Evolutionary conservation across 2,113 vertebrate genomes (phyloP).

Genomic region (Serinus canaria): DNA sequence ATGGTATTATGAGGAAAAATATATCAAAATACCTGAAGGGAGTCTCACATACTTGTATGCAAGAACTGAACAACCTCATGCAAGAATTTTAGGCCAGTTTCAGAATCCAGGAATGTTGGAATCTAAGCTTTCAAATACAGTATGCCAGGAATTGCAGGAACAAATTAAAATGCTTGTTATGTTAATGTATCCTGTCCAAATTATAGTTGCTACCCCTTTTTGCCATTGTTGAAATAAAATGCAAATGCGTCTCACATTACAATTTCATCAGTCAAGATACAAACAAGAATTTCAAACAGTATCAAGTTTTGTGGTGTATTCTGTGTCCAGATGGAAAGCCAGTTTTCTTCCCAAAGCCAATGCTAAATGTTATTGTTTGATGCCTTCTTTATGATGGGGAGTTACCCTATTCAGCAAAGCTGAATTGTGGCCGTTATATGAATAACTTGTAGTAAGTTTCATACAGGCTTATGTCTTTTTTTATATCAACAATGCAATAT

Average conservation of each 20-base stretch:
- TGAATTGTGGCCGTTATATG: accelerated
- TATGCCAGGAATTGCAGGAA: background rate
- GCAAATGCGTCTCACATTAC: background rate
- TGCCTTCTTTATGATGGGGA: background rate
- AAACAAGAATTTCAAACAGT: background rate
- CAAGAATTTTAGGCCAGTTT: background rate
- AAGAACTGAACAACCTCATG: background rate
- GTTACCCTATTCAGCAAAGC: background rate
- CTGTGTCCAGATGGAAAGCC: background rate
- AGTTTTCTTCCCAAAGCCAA: background rate
- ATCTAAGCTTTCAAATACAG: background rate
- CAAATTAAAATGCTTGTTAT: background rate
- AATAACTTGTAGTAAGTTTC: background rate
- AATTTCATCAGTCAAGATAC: background rate
- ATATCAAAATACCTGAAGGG: background rate
- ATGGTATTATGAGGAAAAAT: background rate
- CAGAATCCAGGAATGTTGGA: background rate
- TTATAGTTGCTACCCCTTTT: background rate
- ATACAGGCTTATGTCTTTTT: background rate
- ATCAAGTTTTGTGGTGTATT: background rate
- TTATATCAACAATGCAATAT: background rate
- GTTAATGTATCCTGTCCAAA: background rate
- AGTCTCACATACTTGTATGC: background rate
- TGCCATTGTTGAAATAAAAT: background rate
- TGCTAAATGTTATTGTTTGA: background rate